Percentiles rank a stretch among this genome's conserved stretches.
Evolutionary conservation across 2,113 vertebrate species (phyloP).

Genomic region (Drymodes brunneopygia): DNA sequence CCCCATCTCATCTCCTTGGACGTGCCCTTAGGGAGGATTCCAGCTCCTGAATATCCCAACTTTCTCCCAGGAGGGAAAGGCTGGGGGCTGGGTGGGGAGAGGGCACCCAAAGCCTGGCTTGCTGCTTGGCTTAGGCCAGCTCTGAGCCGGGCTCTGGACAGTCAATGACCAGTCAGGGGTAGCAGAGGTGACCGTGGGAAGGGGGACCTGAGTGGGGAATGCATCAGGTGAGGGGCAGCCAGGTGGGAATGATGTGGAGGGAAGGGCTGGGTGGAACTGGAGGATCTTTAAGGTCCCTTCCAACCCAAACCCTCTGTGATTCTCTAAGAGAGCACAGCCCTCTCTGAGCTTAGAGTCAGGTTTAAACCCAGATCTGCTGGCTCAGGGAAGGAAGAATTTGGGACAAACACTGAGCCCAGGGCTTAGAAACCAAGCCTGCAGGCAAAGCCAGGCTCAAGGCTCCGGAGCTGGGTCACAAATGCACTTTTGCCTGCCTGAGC

Average conservation of each 20-base stretch:
- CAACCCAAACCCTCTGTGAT: background rate
- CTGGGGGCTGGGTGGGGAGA: background rate
- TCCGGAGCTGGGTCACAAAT: background rate
- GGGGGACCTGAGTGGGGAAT: background rate
- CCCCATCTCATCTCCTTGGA: background rate
- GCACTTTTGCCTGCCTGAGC: slow-evolving; percentile 11
- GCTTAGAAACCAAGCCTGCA: background rate
- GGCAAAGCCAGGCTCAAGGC: background rate
- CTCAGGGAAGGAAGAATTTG: background rate
- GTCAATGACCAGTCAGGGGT: background rate
- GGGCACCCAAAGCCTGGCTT: background rate
- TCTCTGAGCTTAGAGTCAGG: background rate
- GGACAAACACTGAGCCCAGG: background rate
- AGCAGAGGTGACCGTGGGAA: background rate
- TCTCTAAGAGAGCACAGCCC: background rate
- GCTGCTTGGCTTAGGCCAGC: background rate
- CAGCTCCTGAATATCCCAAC: background rate
- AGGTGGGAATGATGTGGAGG: background rate
- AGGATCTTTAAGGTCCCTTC: background rate
- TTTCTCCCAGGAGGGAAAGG: background rate
- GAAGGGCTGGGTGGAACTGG: background rate
- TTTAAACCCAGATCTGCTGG: background rate
- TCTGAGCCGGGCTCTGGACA: background rate
- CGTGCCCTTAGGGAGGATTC: accelerated
- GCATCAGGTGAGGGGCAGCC: background rate